phyloP scores from a whole-genome alignment of 2,888 invertebrate genomes.

The Drosophila quinaria region DNA sequence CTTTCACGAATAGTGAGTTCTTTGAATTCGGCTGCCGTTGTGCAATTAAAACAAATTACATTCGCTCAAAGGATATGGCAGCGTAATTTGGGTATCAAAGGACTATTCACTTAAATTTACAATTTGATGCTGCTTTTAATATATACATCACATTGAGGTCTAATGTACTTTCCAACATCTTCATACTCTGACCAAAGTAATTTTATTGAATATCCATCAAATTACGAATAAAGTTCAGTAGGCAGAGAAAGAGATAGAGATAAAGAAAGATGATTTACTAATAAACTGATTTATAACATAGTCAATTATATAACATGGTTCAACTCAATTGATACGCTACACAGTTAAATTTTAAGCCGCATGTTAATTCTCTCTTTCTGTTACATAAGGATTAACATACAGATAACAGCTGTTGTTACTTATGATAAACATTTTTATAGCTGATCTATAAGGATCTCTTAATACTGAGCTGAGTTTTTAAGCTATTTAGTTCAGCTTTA shows the following conservation, averaged over 20 bases:
- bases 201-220: constrained; percentile 3
- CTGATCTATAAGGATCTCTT: not conserved
- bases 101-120: constrained; percentile 50
- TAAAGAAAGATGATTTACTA: too few relatives aligned
- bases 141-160: not conserved
- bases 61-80: constrained; percentile 50
- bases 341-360: not conserved
- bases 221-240: not conserved
- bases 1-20: constrained; percentile 17
- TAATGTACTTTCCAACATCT: constrained; percentile 12
- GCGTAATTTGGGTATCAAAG: constrained; percentile 38
- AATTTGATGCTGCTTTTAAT: constrained; percentile 29
- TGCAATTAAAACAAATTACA: constrained; percentile 76
- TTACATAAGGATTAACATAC: not conserved
- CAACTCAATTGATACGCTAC: not conserved
- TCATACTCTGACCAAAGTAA: not conserved
- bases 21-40: constrained; percentile 42
- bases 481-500: not conserved
- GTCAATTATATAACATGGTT: too few relatives aligned
- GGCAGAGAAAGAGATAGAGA: not conserved
- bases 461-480: not conserved
- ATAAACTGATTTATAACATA: too few relatives aligned
- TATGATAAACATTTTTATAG: not conserved
- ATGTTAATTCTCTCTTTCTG: not conserved
- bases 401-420: not conserved